Conservation (phyloP, 2,888 invertebrate species). For the Bugulina stolonifera region DNA sequence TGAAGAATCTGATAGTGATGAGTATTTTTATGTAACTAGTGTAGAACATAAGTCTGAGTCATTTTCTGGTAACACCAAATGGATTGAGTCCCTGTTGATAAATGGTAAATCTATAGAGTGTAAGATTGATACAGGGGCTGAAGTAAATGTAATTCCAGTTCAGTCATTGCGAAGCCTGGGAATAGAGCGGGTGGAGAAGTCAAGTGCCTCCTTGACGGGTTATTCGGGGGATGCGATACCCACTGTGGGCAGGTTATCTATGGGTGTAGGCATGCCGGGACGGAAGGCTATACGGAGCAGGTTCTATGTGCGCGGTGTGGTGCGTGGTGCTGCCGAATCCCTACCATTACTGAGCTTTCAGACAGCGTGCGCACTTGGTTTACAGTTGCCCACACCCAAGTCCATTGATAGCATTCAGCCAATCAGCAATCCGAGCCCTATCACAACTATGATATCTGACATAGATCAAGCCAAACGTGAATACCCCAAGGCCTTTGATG, state of each 20-base stretch:
- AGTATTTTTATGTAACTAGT: no score
- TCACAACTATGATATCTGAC: no score
- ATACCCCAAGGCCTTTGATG: not conserved
- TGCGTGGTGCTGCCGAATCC: no score
- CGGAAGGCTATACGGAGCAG: not conserved
- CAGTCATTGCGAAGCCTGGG: not conserved
- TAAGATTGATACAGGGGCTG: constrained; percentile 20
- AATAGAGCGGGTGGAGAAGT: not conserved
- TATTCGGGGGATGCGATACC: not conserved
- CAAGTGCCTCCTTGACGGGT: not conserved
- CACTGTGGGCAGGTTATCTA: not conserved
- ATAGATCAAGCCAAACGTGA: no score
- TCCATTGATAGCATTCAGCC: not conserved
- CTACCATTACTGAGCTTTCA: no score
- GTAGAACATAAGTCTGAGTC: no score
- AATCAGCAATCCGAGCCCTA: no score
- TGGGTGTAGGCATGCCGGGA: not conserved
- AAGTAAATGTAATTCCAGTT: not conserved
- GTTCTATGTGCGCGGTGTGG: no score
- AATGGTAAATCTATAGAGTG: not conserved
- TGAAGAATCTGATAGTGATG: no score
- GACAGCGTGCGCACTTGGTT: no score
- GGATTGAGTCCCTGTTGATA: not conserved
- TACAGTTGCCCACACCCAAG: no score
- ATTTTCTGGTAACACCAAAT: not conserved